Conservation (phyloP, 1,140 invertebrate species). For the Cydia strobilella region DNA sequence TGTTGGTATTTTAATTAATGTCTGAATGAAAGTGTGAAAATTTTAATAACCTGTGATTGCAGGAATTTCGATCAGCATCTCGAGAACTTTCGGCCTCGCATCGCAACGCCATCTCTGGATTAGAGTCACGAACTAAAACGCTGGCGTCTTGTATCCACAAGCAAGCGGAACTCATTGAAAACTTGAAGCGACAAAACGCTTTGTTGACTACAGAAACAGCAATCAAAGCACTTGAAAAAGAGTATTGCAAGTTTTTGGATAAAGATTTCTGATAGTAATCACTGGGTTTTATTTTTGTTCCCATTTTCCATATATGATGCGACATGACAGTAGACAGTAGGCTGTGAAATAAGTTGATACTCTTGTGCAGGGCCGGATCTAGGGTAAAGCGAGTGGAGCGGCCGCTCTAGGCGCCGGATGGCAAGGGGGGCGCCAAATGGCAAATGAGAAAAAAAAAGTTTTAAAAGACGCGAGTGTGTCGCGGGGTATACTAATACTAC, state of each 20-base stretch:
- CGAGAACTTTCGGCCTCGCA: slow-evolving; percentile 53
- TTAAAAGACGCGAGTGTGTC: no score
- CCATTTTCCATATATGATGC: neutral
- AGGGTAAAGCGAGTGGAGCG: no score
- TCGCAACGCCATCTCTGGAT: slow-evolving; percentile 48
- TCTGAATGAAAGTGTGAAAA: no score
- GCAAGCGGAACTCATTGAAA: slow-evolving; percentile 56
- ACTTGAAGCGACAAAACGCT: slow-evolving; percentile 57
- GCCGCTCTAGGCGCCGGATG: no score
- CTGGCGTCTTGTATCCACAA: slow-evolving; percentile 45
- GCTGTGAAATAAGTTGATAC: no score
- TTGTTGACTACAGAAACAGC: slow-evolving; percentile 49
- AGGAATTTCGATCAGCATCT: slow-evolving; percentile 61
- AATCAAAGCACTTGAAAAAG: slow-evolving; percentile 48
- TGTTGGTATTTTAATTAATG: no score
- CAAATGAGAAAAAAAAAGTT: no score
- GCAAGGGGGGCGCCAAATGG: no score
- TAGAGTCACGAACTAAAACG: slow-evolving; percentile 49
- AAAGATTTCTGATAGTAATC: slow-evolving; percentile 45
- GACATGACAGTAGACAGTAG: no score
- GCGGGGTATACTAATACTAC: no score
- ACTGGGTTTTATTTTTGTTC: neutral
- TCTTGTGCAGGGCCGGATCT: no score
- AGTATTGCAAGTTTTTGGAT: slow-evolving; percentile 55
- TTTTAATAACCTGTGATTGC: slow-evolving; percentile 33